Evolutionary conservation across 1,140 invertebrate species (phyloP), one percentile per base, ranked within the genome.

Genomic region (Drosophila willistoni): DNA sequence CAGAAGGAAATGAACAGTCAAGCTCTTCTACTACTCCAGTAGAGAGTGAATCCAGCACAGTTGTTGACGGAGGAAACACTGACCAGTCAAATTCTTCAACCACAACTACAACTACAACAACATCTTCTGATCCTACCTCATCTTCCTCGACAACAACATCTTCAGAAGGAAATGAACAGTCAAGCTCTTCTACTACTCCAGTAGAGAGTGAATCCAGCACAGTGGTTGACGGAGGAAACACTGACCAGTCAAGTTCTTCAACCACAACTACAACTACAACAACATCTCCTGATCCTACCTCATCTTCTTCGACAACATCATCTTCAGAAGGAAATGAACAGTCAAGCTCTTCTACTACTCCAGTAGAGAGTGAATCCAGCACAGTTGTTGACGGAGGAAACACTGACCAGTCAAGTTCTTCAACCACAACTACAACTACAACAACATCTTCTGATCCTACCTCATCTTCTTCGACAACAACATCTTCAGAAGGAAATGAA

Each of bases 171-270:
- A 39, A 13, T 4, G 36, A 13, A 3, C 36, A 39, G 36, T 39
- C 36, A 39, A 39, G 12, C 36, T 39, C 36, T 25, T 29, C 17
- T 7, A 13, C 51, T 7, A 7, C 6, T 25, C 51, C 51, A 13
- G 22, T 55, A 39, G 36, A 13, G 3, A 39, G 3, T 39, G 36
- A 39, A 3, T 39, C 36, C 1, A 13, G 10, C 3, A 39, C 44
- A 39, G 12, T 13, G 13, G 36, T 39, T 13, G 36, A 39, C 3
- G 10, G 59, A 7, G 59, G 59, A 19, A 61, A 36, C 36, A 25
- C 59, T 17, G 41, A 39, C 14, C 57, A 61, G 36, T 60, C 57
- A 13, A 39, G 36, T 17, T 61, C 59, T 19, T 62, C 41, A 22
- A 44, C 39, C 12, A 62, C 41, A n/a, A 62, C 60, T 36, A 42